Evolutionary conservation across 2,888 invertebrate species (phyloP).

Genomic region (Harpalus rubripes): DNA sequence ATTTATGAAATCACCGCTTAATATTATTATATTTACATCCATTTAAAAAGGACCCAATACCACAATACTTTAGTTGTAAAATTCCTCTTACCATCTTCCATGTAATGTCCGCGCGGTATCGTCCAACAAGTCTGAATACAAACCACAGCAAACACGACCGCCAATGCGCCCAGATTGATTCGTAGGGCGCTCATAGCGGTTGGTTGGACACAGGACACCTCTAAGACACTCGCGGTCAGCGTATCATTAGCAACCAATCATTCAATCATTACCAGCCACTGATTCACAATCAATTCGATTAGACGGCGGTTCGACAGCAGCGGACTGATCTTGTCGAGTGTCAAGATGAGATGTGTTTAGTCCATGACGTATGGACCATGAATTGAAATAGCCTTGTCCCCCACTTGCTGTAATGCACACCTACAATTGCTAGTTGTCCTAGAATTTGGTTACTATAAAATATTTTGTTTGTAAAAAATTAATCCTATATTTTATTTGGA

Average conservation of each 20-base stretch:
- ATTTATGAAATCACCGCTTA: too few relatives aligned
- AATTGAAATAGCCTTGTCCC: slow-evolving; percentile 53
- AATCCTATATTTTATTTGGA: too few relatives aligned
- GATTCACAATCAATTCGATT: slow-evolving; percentile 16
- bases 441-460: slow-evolving; percentile 4
- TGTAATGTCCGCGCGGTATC: not conserved
- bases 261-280: slow-evolving; percentile 30
- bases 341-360: slow-evolving; percentile 44
- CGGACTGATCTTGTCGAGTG: slow-evolving; percentile 35
- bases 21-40: too few relatives aligned
- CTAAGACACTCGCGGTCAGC: slow-evolving; percentile 27
- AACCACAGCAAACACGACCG: slow-evolving; percentile 4
- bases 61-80: not conserved
- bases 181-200: not conserved
- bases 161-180: not conserved
- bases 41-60: slow-evolving; percentile 20
- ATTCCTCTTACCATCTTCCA: slow-evolving; percentile 27
- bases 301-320: not conserved
- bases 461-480: too few relatives aligned
- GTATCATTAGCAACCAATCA: not conserved
- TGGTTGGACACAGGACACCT: slow-evolving; percentile 5
- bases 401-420: slow-evolving; percentile 40
- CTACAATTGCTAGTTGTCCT: slow-evolving; percentile 29
- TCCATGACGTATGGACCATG: slow-evolving; percentile 30
- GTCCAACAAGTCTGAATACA: slow-evolving; percentile 32